Evolutionary conservation across 2,888 invertebrate species (phyloP).

Genomic region (Drosophila quinaria): DNA sequence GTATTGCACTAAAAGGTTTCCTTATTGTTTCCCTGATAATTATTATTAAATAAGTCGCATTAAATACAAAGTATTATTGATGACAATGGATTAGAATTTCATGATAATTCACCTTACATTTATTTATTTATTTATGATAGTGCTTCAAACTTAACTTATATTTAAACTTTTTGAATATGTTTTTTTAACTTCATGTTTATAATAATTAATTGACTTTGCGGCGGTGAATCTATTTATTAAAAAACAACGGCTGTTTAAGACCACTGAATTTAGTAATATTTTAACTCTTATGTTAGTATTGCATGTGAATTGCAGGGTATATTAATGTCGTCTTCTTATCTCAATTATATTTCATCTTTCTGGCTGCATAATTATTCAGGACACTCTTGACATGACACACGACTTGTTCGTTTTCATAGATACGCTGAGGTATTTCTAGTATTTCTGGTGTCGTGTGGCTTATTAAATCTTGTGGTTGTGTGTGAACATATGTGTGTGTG

Average conservation of each 20-base stretch:
- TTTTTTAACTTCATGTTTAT: neutral
- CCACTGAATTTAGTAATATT: neutral
- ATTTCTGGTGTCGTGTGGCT: slow-evolving; percentile 54
- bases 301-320: slow-evolving; percentile 25
- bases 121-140: neutral
- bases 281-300: neutral
- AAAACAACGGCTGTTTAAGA: no score
- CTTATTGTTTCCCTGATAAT: no score
- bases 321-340: neutral
- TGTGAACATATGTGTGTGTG: neutral
- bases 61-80: no score
- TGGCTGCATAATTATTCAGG: slow-evolving; percentile 59
- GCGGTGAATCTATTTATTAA: no score
- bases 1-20: no score
- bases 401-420: slow-evolving; percentile 40
- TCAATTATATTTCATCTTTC: slow-evolving; percentile 1
- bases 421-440: slow-evolving; percentile 14
- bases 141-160: no score
- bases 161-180: neutral
- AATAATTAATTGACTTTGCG: no score
- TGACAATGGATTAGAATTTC: no score
- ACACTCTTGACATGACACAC: slow-evolving; percentile 50
- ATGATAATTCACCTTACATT: neutral
- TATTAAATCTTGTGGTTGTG: slow-evolving; percentile 61
- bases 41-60: no score